Conservation (phyloP, 2,888 invertebrate species). For the Tridacna crocea region DNA sequence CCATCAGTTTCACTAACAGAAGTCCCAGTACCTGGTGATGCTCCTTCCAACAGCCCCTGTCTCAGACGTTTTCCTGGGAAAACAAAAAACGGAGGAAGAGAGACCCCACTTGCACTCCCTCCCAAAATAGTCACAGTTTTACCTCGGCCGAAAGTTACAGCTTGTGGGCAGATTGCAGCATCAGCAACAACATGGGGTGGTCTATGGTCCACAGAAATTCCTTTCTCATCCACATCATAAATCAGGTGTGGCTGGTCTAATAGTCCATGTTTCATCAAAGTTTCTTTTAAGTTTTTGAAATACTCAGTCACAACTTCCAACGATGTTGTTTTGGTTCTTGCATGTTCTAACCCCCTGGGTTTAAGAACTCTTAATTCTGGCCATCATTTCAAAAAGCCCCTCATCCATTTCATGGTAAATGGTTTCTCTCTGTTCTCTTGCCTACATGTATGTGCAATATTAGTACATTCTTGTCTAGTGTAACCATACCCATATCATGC, state of each 20-base stretch:
- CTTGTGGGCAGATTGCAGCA: no score
- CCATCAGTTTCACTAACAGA: constrained; percentile 40
- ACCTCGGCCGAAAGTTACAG: no score
- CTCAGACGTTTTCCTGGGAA: constrained; percentile 36
- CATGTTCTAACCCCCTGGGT: no score
- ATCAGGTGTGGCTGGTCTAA: no score
- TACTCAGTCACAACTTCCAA: no score
- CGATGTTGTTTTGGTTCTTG: no score
- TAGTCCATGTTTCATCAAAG: no score
- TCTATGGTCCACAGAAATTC: no score
- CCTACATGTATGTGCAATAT: constrained; percentile 36
- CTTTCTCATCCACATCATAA: no score
- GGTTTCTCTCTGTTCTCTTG: constrained; percentile 27
- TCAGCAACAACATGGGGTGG: no score
- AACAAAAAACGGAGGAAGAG: constrained; percentile 39
- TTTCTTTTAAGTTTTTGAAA: no score
- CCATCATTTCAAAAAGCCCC: constrained; percentile 36
- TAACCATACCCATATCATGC: constrained; percentile 35
- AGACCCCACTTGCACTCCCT: constrained; percentile 31
- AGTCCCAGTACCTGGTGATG: constrained; percentile 28
- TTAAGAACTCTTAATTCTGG: no score
- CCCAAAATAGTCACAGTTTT: constrained; percentile 18
- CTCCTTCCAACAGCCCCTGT: constrained; percentile 7
- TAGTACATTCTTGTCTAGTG: constrained; percentile 44
- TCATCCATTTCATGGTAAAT: constrained; percentile 43